phyloP scores from a whole-genome alignment of 2,888 invertebrate genomes.

The Sarcophaga subvicina region DNA sequence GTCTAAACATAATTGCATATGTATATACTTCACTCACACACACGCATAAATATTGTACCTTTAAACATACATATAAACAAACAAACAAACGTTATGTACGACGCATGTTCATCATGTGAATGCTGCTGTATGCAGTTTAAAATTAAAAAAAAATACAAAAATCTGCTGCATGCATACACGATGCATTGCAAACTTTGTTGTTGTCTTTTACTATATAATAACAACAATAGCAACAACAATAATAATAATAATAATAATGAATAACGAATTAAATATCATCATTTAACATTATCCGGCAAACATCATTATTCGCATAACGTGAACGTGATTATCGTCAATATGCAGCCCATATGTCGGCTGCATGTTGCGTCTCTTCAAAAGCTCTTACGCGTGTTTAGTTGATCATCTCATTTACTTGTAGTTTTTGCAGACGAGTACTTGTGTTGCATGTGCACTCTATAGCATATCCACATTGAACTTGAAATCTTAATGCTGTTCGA shows the following conservation, averaged over 20 bases:
- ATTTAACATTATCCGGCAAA: slow-evolving; percentile 1
- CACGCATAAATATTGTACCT: neutral
- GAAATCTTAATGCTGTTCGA: no score
- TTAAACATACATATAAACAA: neutral
- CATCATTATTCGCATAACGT: slow-evolving; percentile 17
- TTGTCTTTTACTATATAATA: slow-evolving; percentile 32
- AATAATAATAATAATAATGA: slow-evolving; percentile 4
- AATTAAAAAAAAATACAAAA: no score
- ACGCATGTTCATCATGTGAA: neutral
- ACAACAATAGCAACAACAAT: slow-evolving; percentile 23
- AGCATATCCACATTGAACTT: neutral
- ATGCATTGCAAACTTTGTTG: neutral
- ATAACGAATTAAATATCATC: slow-evolving; percentile 1
- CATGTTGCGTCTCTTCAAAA: slow-evolving; percentile 57
- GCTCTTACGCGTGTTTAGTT: slow-evolving; percentile 62
- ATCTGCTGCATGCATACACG: slow-evolving; percentile 34
- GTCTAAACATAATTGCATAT: no score
- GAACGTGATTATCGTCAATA: slow-evolving; percentile 49
- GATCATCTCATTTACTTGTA: slow-evolving; percentile 44
- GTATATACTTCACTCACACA: neutral
- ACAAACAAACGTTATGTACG: neutral
- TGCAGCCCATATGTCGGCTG: slow-evolving; percentile 61
- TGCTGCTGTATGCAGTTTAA: neutral
- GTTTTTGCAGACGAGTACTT: neutral
- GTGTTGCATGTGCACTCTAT: neutral